Evolutionary conservation across 2,888 invertebrate species (phyloP).

Genomic region (Parascotia fuliginaria): DNA sequence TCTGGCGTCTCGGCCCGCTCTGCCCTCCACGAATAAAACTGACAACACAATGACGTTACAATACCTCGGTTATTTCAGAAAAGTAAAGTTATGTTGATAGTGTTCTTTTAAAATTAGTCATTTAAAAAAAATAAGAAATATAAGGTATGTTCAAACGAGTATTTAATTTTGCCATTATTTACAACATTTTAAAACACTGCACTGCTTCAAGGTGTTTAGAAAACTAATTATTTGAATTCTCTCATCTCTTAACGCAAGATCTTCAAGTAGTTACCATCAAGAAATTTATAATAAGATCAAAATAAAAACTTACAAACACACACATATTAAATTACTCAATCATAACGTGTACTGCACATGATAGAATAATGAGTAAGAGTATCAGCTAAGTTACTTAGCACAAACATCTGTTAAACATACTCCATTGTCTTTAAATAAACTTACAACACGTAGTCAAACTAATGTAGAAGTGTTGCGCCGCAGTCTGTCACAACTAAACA

Average conservation of each 20-base stretch:
- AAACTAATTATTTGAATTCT: too few relatives aligned
- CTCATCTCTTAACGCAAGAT: too few relatives aligned
- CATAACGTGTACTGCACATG: constrained; percentile 19
- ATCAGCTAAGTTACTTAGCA: constrained; percentile 23
- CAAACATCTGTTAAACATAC: constrained; percentile 41
- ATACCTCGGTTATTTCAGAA: constrained; percentile 2
- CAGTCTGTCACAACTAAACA: constrained; percentile 35
- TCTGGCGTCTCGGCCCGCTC: constrained; percentile 63
- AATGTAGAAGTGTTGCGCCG: constrained; percentile 19
- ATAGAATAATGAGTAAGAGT: constrained; percentile 20
- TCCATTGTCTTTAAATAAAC: constrained; percentile 19
- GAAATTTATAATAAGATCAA: constrained; percentile 8
- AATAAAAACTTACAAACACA: constrained; percentile 8
- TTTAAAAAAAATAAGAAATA: too few relatives aligned
- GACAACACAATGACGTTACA: constrained; percentile 32
- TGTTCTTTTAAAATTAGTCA: too few relatives aligned
- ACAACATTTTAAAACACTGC: too few relatives aligned
- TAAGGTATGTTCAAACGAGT: too few relatives aligned
- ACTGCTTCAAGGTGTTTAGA: too few relatives aligned
- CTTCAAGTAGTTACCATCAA: too few relatives aligned
- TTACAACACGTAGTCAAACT: constrained; percentile 16
- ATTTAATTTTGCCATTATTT: too few relatives aligned
- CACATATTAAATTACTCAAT: constrained; percentile 28
- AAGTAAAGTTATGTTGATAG: background rate
- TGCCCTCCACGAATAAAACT: constrained; percentile 53